Evolutionary conservation across 2,888 invertebrate genomes (phyloP).

Genomic region (Dilophus febrilis): DNA sequence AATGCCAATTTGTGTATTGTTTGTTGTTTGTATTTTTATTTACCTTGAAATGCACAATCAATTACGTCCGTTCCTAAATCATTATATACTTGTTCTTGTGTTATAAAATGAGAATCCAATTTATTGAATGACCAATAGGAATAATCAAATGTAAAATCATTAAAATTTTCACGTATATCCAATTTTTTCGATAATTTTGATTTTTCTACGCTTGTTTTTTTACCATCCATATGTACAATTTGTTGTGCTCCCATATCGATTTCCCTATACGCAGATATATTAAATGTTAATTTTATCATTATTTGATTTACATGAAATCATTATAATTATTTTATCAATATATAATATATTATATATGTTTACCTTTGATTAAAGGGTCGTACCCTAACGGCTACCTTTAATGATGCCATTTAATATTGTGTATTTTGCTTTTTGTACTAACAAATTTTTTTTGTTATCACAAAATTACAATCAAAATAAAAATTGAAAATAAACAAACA

Average conservation of each 20-base stretch:
- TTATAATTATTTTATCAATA: too few relatives aligned
- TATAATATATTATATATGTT: too few relatives aligned
- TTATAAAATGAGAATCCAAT: slow-evolving; percentile 51
- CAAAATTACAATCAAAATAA: too few relatives aligned
- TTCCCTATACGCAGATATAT: slow-evolving; percentile 39
- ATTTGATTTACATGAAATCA: too few relatives aligned
- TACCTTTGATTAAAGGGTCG: slow-evolving; percentile 80
- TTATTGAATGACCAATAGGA: slow-evolving; percentile 73
- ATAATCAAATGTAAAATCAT: slow-evolving; percentile 79
- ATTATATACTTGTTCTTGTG: slow-evolving; percentile 63
- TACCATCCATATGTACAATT: slow-evolving; percentile 73
- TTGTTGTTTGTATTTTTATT: too few relatives aligned
- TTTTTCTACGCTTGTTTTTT: slow-evolving; percentile 61
- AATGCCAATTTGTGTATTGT: too few relatives aligned
- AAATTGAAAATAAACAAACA: too few relatives aligned
- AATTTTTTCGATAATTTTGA: slow-evolving; percentile 35
- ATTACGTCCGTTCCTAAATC: slow-evolving; percentile 58
- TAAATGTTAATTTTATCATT: slow-evolving; percentile 16
- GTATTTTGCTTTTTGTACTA: too few relatives aligned
- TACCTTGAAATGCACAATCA: slow-evolving; percentile 56
- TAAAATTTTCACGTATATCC: slow-evolving; percentile 42
- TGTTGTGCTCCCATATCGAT: slow-evolving; percentile 65
- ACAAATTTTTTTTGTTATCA: too few relatives aligned
- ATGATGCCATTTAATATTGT: slow-evolving; percentile 80
- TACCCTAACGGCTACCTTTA: slow-evolving; percentile 82